Base-by-base conservation (phyloP, 2,888 invertebrate species). In the Luffia ferchaultella region DNA sequence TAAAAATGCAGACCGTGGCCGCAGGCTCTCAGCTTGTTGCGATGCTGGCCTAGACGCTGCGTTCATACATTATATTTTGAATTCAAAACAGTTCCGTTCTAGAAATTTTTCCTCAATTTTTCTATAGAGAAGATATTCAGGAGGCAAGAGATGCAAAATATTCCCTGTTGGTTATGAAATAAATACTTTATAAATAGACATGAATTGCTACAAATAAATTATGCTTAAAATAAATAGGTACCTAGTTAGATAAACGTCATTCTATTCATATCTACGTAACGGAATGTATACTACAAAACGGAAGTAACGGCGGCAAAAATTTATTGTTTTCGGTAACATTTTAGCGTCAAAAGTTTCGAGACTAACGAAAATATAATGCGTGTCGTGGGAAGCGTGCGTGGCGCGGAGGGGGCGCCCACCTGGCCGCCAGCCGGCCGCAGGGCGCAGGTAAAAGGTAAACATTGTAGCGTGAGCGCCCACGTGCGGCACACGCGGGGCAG, bases 381-480 rank as follows among this genome's bases (percentile, higher is more conserved):
- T 30, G 30, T 30, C 30, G 30, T 3, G 12, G 30, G 30, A 7
- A 30, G 30, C 30, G 30, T 30, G 30, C 30, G 19, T n/a, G 52
- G 54, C 54, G 56, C 54, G 60, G 57, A 56, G 62, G 62, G 68
- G 62, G 64, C 59, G 65, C 68, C 68, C 82, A 80, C 80, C 80
- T 80, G 80, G 69, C 74, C 76, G 74, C 49, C 73, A 71, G 67
- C 63, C 70, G 68, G 65, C 65, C 62, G 64, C 78, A 82, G 80
- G n/a, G n/a, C n/a, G n/a, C n/a, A n/a, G n/a, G n/a, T n/a, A n/a
- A n/a, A n/a, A n/a, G n/a, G 83, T 82, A 83, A 83, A 82, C 82
- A 83, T 76, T 74, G 79, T 77, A 78, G 73, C 82, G 82, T 80
- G 78, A 68, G 51, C 60, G 64, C 62, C 78, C 82, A 82, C 80